Evolutionary conservation across 1,140 invertebrate species (phyloP).

Genomic region (Drosophila albomicans): DNA sequence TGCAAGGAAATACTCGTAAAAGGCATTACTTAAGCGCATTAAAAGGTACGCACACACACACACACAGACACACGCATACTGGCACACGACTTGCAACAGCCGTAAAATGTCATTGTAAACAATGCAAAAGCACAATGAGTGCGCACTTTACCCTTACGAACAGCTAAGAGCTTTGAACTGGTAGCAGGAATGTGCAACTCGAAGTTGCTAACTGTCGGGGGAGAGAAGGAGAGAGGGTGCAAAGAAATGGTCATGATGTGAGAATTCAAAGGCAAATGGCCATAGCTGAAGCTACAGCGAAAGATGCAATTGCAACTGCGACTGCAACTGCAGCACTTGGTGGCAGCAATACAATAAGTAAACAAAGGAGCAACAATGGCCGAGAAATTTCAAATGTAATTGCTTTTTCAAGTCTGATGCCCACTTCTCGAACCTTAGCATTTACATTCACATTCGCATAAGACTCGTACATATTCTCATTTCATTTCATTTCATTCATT

Average conservation of each 20-base stretch:
- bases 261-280: slow-evolving; percentile 18
- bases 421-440: neutral
- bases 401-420: slow-evolving; percentile 22
- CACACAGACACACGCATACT: slow-evolving; percentile 12
- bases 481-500: neutral
- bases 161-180: slow-evolving; percentile 25
- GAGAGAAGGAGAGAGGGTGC: neutral
- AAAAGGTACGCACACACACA: slow-evolving; percentile 47
- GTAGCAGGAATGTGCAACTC: slow-evolving; percentile 16
- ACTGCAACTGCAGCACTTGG: neutral
- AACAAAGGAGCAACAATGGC: slow-evolving; percentile 32
- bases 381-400: slow-evolving; percentile 46
- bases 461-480: neutral
- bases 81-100: slow-evolving; percentile 42
- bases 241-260: slow-evolving; percentile 15
- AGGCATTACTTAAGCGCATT: slow-evolving; percentile 67
- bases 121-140: slow-evolving; percentile 51
- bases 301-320: neutral
- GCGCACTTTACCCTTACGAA: slow-evolving; percentile 47
- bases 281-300: neutral
- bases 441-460: slow-evolving; percentile 3
- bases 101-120: slow-evolving; percentile 63
- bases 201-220: neutral
- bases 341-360: slow-evolving; percentile 19
- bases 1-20: slow-evolving; percentile 59